Base-by-base conservation (phyloP, 2,888 invertebrate species). In the Oligia fasciuncula region DNA sequence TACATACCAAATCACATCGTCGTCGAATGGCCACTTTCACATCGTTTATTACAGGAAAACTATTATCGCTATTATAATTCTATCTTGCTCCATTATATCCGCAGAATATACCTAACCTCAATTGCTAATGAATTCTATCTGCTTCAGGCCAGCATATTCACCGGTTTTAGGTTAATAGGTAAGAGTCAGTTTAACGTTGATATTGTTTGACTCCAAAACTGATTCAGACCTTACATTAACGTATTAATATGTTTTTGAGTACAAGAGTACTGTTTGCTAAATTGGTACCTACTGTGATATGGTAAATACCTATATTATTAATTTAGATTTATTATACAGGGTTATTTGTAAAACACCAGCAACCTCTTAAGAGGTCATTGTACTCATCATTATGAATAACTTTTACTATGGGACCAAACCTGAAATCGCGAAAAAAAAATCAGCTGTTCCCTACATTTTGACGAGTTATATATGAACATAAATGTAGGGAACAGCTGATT, bases 101-200 rank as follows among this genome's bases (percentile, higher is more conserved):
- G 17, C 65, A 62, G 35, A 66, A 51, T 9, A 40, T 77, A 46
- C 46, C 11, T 46, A 83, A 83, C 83, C 83, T 77, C 60, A 70
- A 66, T 77, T 51, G 60, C 51, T 81, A 83, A 83, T 57, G 23
- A 82, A 80, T 60, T 51, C 51, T 77, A 70, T 60, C 54, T 68
- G 46, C 51, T 80, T 9, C 57, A 76, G 29, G 13, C 35, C 23
- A 66, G 13, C 19, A 66, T 77, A 70, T 83, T 69, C 23, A 43
- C 62, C 54, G n/a, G 69, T 83, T 70, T 77, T 49, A 14, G 83
- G 69, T 83, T 66, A 80, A 83, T 70, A 51, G 49, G 77, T 70
- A 80, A 51, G 83, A 43, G 69, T 43, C 49, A 14, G 14, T 66
- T 57, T 70, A n/a, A n/a, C 29, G 43, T 19, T 65, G 17, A 69